Base-by-base conservation (phyloP, 2,888 invertebrate genomes). In the Cheilosia vulpina region DNA sequence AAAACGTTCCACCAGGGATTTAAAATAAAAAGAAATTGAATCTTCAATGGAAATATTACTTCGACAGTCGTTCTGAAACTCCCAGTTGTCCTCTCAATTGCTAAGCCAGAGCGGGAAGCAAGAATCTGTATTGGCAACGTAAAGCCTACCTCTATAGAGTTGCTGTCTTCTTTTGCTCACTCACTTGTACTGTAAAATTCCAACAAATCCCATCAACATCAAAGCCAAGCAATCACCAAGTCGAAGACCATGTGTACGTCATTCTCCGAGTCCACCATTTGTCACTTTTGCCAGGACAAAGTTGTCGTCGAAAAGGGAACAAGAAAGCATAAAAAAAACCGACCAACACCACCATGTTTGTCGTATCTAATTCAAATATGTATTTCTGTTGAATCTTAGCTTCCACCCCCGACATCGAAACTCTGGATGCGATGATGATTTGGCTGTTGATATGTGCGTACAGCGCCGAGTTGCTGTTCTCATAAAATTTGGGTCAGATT, bases 401-500 rank as follows among this genome's bases (percentile, higher is more conserved):
- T 65, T 84, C 84, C 69, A 75, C 84, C 80, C 75, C 80, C 84
- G 38, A 65, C 24, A 52, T 57, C 19, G 21, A 69, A 41, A 66
- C 66, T 43, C 50, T 62, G 27, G 63, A 58, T 45, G 66, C 62
- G 57, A 73, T 79, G 79, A 78, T 79, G 79, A 73, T 68, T 73
- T 63, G 68, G 63, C 73, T 73, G 73, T 62, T 83, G 83, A 73
- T 52, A 52, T 83, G 73, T 73, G 79, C 52, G 63, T 62, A 72
- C 60, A 53, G 53, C 45, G 38, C 38, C n/a, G 66, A 43, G 78
- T 79, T 69, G 79, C 79, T 65, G 69, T 83, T 83, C 83, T 75
- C 84, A 84, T 80, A 69, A 69, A 80, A 84, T 84, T 84, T 84
- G 80, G 84, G 84, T 84, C 84, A 84, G 62, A 80, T 84, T 84